phyloP scores from a whole-genome alignment of 2,113 vertebrate species.

The Poeciliopsis occidentalis region DNA sequence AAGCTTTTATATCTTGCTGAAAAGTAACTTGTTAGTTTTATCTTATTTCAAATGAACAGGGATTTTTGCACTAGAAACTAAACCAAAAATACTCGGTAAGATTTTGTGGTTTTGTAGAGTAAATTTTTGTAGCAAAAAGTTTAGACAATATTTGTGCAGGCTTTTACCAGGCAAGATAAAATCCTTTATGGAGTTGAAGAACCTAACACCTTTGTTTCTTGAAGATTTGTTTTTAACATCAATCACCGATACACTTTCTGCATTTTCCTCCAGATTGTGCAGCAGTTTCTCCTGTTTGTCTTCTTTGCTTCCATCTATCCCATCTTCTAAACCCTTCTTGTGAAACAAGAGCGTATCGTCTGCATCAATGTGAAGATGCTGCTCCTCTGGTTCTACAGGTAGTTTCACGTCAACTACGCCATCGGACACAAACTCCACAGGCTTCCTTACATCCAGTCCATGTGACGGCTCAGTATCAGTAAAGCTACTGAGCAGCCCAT shows the following conservation, averaged over 20 bases:
- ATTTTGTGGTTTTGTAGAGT: too few relatives aligned
- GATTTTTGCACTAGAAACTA: too few relatives aligned
- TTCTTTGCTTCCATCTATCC: neutral
- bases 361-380: accelerated
- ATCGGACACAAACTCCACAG: neutral
- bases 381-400: neutral
- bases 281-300: neutral
- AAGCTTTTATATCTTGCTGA: too few relatives aligned
- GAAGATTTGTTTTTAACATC: conserved; percentile 6
- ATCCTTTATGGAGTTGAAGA: conserved; percentile 55
- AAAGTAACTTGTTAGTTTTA: too few relatives aligned
- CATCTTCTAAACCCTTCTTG: neutral
- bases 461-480: neutral
- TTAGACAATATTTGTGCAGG: too few relatives aligned
- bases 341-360: neutral
- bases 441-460: neutral
- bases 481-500: conserved; percentile 29
- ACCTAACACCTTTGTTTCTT: conserved; percentile 44
- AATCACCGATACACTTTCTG: too few relatives aligned
- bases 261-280: too few relatives aligned
- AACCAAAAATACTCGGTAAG: too few relatives aligned
- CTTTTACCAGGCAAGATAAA: neutral
- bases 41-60: too few relatives aligned
- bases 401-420: neutral
- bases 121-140: too few relatives aligned